Base-by-base conservation (phyloP, 2,797 vertebrate genomes). In the Scolopax rusticola region DNA sequence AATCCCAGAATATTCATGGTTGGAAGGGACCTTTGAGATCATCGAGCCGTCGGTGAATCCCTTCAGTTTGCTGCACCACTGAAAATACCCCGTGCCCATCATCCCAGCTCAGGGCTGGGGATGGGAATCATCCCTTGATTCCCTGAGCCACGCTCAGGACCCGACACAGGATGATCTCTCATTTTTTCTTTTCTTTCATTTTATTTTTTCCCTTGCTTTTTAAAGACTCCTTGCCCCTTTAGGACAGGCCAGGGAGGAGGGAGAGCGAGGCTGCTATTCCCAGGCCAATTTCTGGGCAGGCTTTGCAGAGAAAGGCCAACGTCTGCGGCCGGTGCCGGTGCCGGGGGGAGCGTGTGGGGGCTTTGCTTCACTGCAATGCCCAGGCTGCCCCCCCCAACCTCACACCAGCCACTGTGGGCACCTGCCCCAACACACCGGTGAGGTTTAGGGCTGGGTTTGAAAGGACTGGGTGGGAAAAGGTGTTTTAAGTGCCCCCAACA, bases 251-350 rank as follows among this genome's bases (percentile, higher is more conserved):
- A 23, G 0, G 0, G 51, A 68, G 56, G 36, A 64, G 40, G 59
- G 14, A 41, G 21, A 60, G 68, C 2, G 8, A 33, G 1, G 8
- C 21, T 15, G 2, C 18, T 18, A 47, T 1, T 16, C 41, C 15
- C 40, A 41, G 5, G 71, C 41, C 48, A 9, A 18, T 50, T 78
- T 45, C 82, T 4, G 33, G 1, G 32, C 41, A 12, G 0, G 4
- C 7, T 59, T 64, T 48, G 41, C 1, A 5, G 57, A 15, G 36
- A 47, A 38, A 13, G 68, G 45, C 57, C 14, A 3, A 59, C 2
- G 1, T 12, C n/a, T 10, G 41, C 2, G 8, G 69, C 41, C 0
- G 3, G 71, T 50, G 1, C 38, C 32, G 0, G 5, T n/a, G 78
- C 69, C 1, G 6, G 0, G 20, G 38, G 0, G 63, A n/a, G 57